Conservation (phyloP, 2,888 invertebrate genomes). For the Epirrhoe tristata region DNA sequence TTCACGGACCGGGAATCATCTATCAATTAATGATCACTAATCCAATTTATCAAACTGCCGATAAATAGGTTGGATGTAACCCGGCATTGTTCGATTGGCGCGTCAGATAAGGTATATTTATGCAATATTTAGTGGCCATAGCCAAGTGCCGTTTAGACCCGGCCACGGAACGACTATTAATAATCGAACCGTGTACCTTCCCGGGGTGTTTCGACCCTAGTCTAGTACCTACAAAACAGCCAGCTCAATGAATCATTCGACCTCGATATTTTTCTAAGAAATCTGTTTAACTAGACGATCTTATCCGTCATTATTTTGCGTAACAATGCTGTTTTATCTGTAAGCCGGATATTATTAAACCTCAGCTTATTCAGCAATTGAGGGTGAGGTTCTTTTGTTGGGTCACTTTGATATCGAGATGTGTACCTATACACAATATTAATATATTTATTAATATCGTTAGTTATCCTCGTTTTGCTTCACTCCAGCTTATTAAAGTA, state of each 20-base stretch:
- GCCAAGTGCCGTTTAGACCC: conserved; percentile 56
- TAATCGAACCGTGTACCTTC: conserved; percentile 64
- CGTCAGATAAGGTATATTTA: conserved; percentile 56
- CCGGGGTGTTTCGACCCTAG: conserved; percentile 60
- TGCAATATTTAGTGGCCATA: conserved; percentile 61
- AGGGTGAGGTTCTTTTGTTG: neutral
- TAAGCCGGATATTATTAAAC: neutral
- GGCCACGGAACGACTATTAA: conserved; percentile 70
- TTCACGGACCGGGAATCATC: conserved; percentile 18
- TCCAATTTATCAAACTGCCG: conserved; percentile 36
- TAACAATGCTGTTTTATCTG: neutral
- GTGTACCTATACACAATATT: neutral
- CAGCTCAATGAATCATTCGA: conserved; percentile 19
- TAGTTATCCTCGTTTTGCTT: neutral
- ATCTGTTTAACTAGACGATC: neutral
- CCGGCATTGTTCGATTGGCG: conserved; percentile 37
- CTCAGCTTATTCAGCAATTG: neutral
- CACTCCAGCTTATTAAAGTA: neutral
- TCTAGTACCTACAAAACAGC: conserved; percentile 42
- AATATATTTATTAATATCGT: neutral
- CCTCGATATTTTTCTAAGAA: neutral
- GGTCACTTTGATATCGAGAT: neutral
- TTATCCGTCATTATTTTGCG: neutral
- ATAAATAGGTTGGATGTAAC: conserved; percentile 33
- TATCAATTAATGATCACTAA: conserved; percentile 35